Percentiles rank a stretch among this genome's conserved stretches.
Evolutionary conservation across 2,888 invertebrate species (phyloP).

Genomic region (Psylliodes chrysocephalus): DNA sequence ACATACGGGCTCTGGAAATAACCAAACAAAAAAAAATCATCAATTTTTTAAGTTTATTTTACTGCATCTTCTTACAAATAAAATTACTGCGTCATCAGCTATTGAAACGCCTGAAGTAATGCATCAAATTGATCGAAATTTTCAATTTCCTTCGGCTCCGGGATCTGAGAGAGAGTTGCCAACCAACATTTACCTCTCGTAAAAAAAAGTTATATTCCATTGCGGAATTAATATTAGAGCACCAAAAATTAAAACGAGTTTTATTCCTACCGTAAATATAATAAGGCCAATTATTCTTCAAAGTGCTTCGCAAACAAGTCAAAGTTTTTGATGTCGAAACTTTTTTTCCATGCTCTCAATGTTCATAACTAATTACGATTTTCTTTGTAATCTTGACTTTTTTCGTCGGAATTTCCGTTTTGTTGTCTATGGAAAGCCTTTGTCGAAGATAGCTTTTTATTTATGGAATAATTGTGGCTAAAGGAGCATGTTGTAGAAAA

Average conservation of each 20-base stretch:
- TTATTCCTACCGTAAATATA: conserved; percentile 1
- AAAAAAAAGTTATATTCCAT: neutral
- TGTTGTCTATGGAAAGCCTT: neutral
- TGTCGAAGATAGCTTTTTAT: neutral
- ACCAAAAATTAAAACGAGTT: neutral
- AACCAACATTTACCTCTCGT: too few species aligned
- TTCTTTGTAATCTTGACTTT: neutral
- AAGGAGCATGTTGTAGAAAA: too few species aligned
- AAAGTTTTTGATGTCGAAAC: neutral
- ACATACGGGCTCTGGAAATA: too few species aligned
- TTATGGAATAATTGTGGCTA: too few species aligned
- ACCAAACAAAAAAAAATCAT: too few species aligned
- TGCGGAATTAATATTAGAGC: conserved; percentile 3
- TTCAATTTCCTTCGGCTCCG: too few species aligned
- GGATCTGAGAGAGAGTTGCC: too few species aligned
- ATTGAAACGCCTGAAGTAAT: too few species aligned
- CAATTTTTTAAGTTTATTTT: too few species aligned
- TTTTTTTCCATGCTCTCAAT: neutral
- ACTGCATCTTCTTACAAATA: too few species aligned
- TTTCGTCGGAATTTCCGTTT: neutral
- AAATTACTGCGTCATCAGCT: too few species aligned
- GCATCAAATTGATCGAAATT: too few species aligned
- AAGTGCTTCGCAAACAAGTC: conserved; percentile 1
- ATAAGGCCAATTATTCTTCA: conserved; percentile 8
- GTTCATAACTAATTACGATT: neutral